Base-by-base conservation (phyloP, 2,113 vertebrate genomes). In the Percina caprodes region DNA sequence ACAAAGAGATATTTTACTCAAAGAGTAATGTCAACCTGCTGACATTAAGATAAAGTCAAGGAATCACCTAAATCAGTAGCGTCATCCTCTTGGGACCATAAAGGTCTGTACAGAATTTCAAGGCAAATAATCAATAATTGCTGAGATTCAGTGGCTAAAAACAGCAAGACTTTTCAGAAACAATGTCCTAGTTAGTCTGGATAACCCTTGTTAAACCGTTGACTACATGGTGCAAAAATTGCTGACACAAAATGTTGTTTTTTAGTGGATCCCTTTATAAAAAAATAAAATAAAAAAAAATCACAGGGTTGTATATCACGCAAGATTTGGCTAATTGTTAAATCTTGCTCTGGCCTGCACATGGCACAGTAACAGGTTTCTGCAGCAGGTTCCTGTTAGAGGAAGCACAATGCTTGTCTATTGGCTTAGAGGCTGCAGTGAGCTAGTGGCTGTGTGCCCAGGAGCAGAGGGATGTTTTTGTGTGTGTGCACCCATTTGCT, bases 361-460 rank as follows among this genome's bases (percentile, higher is more conserved):
- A 15, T 80, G 35, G 77, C 52, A 48, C 80, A 82, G 71, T 62
- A 84, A 88, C 89, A 90, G 80, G 80, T 87, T 90, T 80, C 80
- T 88, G 82, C 86, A 75, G 82, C 80, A 80, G 85, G 75, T 85
- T 88, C 83, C 87, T 90, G 87, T 86, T 86, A 77, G 81, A 89
- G 54, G 67, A 75, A 80, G 83, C 86, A 86, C 85, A 90, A 88
- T 81, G 74, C 60, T 19, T 30, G 45, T 66, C 80, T 88, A 91
- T 88, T 90, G 86, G 92, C 80, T 42, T 60, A 52, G 80, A 76
- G 76, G 68, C 83, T 85, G 89, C 85, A 48, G 60, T 75, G 79
- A 84, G 66, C 86, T 73, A 55, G 67, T 92, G 92, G 90, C 89
- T 61, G 85, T 30, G 66, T 88, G 89, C 90, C 88, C 85, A 65